A percentile compares a stretch with the other conserved stretches of the same genome.
phyloP scores from a whole-genome alignment of 35 echinoderm and acorn worm species.

The Lytechinus pictus region DNA sequence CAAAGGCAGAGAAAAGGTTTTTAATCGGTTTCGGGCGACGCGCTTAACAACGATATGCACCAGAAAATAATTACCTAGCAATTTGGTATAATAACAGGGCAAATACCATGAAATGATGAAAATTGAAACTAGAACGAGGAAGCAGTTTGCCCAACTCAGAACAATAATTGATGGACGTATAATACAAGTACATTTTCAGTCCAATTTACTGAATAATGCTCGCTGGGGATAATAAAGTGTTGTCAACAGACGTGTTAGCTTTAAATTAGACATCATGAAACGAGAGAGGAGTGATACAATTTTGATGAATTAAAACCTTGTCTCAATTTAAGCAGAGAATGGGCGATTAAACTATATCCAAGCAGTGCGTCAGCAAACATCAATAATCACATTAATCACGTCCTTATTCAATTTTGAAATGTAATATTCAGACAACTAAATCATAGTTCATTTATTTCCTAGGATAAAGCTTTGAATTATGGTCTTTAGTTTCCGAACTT shows the following conservation, averaged over 20 bases:
- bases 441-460: not conserved
- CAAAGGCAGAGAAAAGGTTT: not conserved
- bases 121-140: slow-evolving; percentile 13
- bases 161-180: not conserved
- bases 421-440: not conserved
- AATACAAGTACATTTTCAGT: not conserved
- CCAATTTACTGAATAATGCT: slow-evolving; percentile 4
- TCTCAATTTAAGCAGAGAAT: not conserved
- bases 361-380: not conserved
- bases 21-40: slow-evolving; percentile 26
- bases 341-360: slow-evolving; percentile 2
- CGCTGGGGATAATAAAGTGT: slow-evolving; percentile 1
- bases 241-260: not conserved
- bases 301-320: slow-evolving; percentile 14
- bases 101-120: slow-evolving; percentile 45
- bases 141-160: slow-evolving; percentile 25
- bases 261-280: not conserved
- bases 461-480: not conserved
- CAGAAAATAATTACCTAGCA: slow-evolving; percentile 52
- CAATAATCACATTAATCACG: not conserved
- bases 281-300: not conserved
- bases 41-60: not conserved
- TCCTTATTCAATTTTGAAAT: not conserved
- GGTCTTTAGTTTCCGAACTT: not conserved
- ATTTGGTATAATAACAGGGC: slow-evolving; percentile 49